A percentile compares a stretch with the other conserved stretches of the same genome.
Conservation (phyloP, 2,113 vertebrate species). For the Harpagus bidentatus region DNA sequence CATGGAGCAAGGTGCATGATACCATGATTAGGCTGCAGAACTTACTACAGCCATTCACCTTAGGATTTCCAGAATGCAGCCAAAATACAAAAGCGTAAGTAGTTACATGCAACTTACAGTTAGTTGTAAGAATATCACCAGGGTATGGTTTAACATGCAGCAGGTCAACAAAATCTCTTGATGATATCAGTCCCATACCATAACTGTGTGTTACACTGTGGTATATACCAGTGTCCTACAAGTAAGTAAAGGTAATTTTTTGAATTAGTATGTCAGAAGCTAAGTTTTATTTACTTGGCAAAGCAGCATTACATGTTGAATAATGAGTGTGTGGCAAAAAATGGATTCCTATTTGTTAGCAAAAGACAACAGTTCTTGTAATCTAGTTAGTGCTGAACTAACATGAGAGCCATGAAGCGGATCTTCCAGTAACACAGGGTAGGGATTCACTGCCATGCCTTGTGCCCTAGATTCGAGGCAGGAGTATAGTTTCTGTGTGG, state of each 20-base stretch:
- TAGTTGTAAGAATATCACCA: constrained; percentile 58
- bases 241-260: neutral
- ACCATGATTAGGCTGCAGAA: neutral
- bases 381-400: neutral
- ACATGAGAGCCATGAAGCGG: neutral
- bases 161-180: constrained; percentile 69
- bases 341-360: neutral
- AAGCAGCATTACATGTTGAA: neutral
- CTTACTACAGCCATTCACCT: neutral
- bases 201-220: constrained; percentile 68
- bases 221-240: constrained; percentile 66
- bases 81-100: neutral
- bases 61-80: neutral
- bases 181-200: constrained; percentile 68
- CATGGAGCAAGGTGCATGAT: neutral
- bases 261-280: neutral
- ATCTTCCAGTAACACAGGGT: neutral
- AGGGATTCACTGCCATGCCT: neutral
- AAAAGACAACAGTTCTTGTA: neutral
- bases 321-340: neutral
- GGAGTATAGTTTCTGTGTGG: neutral
- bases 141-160: constrained; percentile 52
- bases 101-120: constrained; percentile 51
- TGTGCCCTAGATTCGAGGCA: neutral
- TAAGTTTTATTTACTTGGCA: neutral